phyloP scores from a whole-genome alignment of 2,113 vertebrate genomes.

The Natator depressus region DNA sequence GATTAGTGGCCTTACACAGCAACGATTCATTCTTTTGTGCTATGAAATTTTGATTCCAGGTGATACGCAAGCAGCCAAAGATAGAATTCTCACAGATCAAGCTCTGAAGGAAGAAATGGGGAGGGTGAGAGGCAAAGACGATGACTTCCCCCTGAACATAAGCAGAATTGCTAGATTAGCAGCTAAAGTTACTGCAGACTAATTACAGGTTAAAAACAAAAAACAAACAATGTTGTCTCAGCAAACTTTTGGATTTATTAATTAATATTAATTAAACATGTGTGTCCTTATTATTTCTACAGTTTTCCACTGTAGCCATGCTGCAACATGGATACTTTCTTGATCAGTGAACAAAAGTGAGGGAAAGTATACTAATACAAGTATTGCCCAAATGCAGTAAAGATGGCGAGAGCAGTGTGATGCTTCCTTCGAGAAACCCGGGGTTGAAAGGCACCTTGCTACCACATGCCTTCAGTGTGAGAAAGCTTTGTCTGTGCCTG shows the following conservation, averaged over 20 bases:
- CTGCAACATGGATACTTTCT: neutral
- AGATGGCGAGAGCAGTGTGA: neutral
- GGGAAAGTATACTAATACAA: neutral
- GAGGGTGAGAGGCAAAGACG: neutral
- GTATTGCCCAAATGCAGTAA: neutral
- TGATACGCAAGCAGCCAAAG: neutral
- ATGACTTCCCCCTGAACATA: neutral
- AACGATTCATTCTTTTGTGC: neutral
- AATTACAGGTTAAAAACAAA: neutral
- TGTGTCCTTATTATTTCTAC: neutral
- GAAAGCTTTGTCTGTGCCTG: too few species aligned
- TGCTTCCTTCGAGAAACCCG: too few species aligned
- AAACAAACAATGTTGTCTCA: neutral
- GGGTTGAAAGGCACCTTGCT: too few species aligned
- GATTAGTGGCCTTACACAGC: neutral
- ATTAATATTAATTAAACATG: rapidly evolving
- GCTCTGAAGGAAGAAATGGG: neutral
- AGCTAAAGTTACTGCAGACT: neutral
- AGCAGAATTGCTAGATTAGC: neutral
- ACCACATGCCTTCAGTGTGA: too few species aligned
- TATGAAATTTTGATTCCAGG: neutral
- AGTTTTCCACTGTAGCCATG: neutral
- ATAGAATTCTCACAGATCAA: neutral
- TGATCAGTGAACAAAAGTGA: neutral
- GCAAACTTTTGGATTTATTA: neutral